A percentile compares a stretch with the other conserved stretches of the same genome.
Conservation (phyloP, 2,113 vertebrate genomes). For the Butorides virescens region DNA sequence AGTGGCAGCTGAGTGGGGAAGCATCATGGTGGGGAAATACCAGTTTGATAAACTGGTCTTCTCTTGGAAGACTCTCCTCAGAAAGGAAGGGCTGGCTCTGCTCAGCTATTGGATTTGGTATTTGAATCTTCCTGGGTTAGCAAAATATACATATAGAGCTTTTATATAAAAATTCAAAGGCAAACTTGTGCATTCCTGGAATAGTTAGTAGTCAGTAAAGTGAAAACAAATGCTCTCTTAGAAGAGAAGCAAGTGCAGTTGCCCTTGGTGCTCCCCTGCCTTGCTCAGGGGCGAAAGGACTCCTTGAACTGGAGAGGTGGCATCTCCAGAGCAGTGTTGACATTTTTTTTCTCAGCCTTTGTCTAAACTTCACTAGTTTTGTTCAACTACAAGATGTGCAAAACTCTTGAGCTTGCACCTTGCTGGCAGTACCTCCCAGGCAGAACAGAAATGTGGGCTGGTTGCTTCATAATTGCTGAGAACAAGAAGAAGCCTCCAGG, state of each 20-base stretch:
- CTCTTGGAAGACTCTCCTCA: not conserved
- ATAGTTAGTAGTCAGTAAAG: not conserved
- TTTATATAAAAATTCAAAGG: not conserved
- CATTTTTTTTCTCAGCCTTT: not conserved
- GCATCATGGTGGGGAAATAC: not conserved
- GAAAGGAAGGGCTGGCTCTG: not conserved
- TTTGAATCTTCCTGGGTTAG: not conserved
- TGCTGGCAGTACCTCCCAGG: not conserved
- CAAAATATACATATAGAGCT: not conserved
- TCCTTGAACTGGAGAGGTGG: not conserved
- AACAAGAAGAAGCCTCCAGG: not conserved
- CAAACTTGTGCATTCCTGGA: not conserved
- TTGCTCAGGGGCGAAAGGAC: not conserved
- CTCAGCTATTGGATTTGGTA: not conserved
- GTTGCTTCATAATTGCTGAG: not conserved
- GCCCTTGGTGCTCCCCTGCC: not conserved
- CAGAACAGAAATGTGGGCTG: not conserved
- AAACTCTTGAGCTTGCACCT: not conserved
- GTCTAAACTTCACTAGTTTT: not conserved
- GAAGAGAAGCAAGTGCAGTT: not conserved
- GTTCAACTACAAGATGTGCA: not conserved
- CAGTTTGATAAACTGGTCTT: not conserved
- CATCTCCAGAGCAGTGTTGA: not conserved
- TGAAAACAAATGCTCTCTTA: not conserved
- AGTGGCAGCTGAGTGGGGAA: not conserved